Evolutionary conservation across 2,113 vertebrate species (phyloP).

Genomic region (Crotophaga sulcirostris): DNA sequence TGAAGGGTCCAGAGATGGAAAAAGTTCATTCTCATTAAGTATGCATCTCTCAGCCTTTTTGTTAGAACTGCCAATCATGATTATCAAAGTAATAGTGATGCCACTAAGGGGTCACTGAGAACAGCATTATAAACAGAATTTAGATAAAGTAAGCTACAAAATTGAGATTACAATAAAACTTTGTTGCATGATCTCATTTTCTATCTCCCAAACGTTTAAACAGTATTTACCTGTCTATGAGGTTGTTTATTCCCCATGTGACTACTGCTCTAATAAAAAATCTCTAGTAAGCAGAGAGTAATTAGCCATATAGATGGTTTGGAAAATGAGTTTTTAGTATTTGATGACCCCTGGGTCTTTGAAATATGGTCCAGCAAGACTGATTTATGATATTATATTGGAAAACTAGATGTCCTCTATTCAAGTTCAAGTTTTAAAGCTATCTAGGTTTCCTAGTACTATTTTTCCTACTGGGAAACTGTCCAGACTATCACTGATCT

Average conservation of each 20-base stretch:
- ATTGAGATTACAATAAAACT: background rate
- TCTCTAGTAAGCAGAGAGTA: background rate
- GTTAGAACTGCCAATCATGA: background rate
- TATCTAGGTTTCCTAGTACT: background rate
- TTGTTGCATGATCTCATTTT: background rate
- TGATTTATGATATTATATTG: background rate
- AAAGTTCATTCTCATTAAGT: background rate
- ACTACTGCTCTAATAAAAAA: background rate
- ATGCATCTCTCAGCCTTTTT: background rate
- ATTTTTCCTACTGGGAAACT: background rate
- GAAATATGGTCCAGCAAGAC: background rate
- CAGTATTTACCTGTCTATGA: background rate
- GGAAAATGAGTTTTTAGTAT: background rate
- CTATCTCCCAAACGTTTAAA: background rate
- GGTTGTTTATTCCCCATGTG: background rate
- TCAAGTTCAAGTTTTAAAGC: background rate
- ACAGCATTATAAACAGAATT: background rate
- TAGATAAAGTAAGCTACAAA: background rate
- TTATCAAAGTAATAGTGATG: background rate
- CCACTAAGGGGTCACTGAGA: background rate
- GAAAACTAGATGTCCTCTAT: background rate
- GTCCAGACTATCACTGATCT: background rate
- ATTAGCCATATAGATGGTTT: background rate
- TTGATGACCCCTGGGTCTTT: background rate
- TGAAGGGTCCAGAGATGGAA: background rate